A percentile compares a stretch with the other conserved stretches of the same genome.
Conservation (phyloP, 2,888 invertebrate species). For the Odontocerum albicorne region DNA sequence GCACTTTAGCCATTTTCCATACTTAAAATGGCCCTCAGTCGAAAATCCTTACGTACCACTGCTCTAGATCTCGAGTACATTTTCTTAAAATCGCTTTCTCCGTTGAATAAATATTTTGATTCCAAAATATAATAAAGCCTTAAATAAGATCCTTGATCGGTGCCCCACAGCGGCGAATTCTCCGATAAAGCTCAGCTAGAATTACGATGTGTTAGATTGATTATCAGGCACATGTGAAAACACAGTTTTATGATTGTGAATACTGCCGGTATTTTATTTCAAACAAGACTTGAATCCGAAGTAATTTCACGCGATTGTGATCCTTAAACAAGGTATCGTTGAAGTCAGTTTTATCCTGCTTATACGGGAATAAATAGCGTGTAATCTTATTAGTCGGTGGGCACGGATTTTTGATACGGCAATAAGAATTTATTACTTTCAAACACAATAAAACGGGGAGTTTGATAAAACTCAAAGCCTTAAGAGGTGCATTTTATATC, state of each 20-base stretch:
- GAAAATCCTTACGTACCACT: no score
- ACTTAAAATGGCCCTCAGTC: no score
- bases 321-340: not conserved
- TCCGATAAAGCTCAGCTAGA: slow-evolving; percentile 52
- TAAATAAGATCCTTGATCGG: no score
- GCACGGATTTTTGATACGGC: not conserved
- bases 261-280: not conserved
- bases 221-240: slow-evolving; percentile 62
- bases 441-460: not conserved
- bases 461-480: not conserved
- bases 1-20: no score
- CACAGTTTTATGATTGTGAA: slow-evolving; percentile 44
- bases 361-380: not conserved
- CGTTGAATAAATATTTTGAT: no score
- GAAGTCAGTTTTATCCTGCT: not conserved
- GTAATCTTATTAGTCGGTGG: not conserved
- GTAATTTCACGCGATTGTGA: not conserved
- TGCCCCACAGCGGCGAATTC: no score
- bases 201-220: slow-evolving; percentile 63
- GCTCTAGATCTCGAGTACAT: no score
- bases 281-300: not conserved
- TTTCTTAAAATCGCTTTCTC: no score
- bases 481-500: not conserved
- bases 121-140: no score
- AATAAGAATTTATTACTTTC: not conserved